These are phyloP conservation scores for Cetonia aurata DNA, from an alignment of 2,888 invertebrate genomes.

Conservation along the genomic window DNA sequence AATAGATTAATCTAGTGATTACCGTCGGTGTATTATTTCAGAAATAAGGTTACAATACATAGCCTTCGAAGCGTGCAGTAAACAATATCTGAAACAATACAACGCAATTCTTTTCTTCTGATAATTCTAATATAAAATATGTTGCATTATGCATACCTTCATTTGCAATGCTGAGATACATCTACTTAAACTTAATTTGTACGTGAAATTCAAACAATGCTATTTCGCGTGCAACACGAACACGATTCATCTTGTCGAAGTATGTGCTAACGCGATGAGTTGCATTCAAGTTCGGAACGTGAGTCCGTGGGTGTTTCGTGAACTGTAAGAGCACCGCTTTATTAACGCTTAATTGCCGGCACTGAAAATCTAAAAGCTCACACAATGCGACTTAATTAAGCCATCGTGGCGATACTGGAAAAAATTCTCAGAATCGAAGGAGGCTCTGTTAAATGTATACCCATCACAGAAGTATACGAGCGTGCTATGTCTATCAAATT, in stretches of 20 bases:
- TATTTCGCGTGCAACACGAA: constrained; percentile 5
- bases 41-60: too few species aligned
- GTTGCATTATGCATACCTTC: too few species aligned
- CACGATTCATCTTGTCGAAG: constrained; percentile 3
- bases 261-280: constrained; percentile 12
- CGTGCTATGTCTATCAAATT: constrained; percentile 18
- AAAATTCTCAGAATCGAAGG: constrained; percentile 37
- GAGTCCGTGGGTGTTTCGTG: constrained; percentile 39
- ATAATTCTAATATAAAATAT: too few species aligned
- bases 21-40: too few species aligned
- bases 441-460: constrained; percentile 21
- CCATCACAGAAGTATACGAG: constrained; percentile 8
- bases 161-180: too few species aligned
- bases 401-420: constrained; percentile 25
- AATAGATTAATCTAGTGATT: too few species aligned
- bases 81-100: too few species aligned
- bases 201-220: background rate
- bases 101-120: too few species aligned
- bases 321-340: constrained; percentile 29
- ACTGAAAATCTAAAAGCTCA: constrained; percentile 40
- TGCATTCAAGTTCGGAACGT: constrained; percentile 21
- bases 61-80: too few species aligned
- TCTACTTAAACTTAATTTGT: background rate
- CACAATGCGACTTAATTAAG: constrained; percentile 43
- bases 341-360: constrained; percentile 38